Base-by-base conservation (phyloP, 2,797 vertebrate genomes). In the Lacerta bilineata region DNA sequence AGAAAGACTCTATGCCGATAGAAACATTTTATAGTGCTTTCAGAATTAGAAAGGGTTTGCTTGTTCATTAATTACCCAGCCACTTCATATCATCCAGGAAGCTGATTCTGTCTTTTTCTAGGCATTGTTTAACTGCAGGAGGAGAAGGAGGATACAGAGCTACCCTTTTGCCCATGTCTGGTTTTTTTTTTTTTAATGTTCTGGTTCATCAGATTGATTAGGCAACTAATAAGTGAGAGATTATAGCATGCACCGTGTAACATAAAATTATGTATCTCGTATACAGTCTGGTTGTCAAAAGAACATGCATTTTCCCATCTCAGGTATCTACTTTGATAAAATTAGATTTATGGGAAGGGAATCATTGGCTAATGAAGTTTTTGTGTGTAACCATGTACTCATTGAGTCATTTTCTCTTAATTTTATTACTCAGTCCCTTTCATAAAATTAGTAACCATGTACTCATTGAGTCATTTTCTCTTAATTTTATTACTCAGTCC, bases 201-300 rank as follows among this genome's bases (percentile, higher is more conserved):
- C 11, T 55, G 0, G 8, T 39, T 86, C 23, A 61, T 84, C 3
- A 71, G 80, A 81, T 87, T 81, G 7, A 36, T 46, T 76, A 90
- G 83, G 27, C 18, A 87, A 83, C 41, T 82, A 86, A 84, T 75
- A 88, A n/a, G 66, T 46, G 36, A 90, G 1, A 69, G 69, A 76
- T 83, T 78, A 55, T 36, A 87, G 50, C 8, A 50, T 84, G 7
- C 33, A 9, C 20, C 75, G 46, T 76, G 23, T 78, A 89, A 81
- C 2, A 61, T 3, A 88, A 80, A 82, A 82, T 80, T 4, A 50
- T 83, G 17, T 68, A 33, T 41, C 23, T 80, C 59, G 25, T 64
- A 83, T 3, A 83, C 68, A 68, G 80, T 85, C n/a, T 87, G 1
- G 3, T 36, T 88, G 11, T 41, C 39, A 89, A 83, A 46, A 64